Evolutionary conservation across 2,888 invertebrate species (phyloP).

Genomic region (Orthonychiurus folsomi): DNA sequence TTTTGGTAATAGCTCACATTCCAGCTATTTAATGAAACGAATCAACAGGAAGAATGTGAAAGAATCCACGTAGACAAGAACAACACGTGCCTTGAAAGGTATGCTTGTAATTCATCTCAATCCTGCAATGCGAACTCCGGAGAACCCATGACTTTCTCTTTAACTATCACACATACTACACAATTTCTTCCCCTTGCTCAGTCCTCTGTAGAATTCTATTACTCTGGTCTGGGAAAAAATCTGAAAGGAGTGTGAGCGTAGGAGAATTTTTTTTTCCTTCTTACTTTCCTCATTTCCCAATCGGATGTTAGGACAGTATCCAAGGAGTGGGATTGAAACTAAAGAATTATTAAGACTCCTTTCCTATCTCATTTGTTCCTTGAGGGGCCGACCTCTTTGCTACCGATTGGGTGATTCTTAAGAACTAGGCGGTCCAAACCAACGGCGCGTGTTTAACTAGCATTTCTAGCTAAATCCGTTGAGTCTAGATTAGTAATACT

Average conservation of each 20-base stretch:
- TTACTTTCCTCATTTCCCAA: neutral
- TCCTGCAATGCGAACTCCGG: too few relatives aligned
- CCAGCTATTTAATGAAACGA: neutral
- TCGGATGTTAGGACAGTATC: neutral
- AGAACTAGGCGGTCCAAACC: neutral
- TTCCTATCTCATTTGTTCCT: neutral
- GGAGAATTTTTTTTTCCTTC: neutral
- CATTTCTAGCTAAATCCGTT: neutral
- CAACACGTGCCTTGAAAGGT: neutral
- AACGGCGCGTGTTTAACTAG: too few relatives aligned
- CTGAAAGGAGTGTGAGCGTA: neutral
- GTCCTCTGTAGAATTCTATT: neutral
- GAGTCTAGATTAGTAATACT: slow-evolving; percentile 1
- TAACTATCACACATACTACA: neutral
- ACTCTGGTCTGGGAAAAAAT: too few relatives aligned
- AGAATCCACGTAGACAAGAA: neutral
- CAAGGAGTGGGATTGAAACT: neutral
- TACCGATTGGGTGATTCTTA: neutral
- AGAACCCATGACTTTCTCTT: neutral
- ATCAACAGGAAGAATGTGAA: neutral
- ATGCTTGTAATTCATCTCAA: neutral
- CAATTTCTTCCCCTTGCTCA: neutral
- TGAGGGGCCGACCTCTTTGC: neutral
- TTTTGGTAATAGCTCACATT: neutral
- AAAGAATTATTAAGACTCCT: neutral